phyloP scores from a whole-genome alignment of 1,140 invertebrate species.

The Potamilus streckersoni region DNA sequence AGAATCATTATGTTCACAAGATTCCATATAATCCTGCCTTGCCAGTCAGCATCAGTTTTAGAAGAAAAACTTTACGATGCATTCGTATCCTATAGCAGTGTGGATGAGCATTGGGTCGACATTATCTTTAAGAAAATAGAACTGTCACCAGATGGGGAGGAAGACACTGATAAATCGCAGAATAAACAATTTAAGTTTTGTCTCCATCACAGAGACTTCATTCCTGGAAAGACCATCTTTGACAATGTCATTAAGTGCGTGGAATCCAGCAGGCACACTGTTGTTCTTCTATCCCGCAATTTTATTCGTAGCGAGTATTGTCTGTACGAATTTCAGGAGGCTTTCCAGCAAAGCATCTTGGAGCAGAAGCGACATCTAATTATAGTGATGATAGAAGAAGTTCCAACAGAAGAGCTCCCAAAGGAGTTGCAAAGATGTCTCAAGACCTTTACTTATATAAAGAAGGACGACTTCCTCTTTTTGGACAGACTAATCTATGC shows the following conservation, averaged over 20 bases:
- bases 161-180: background rate
- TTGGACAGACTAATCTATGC: constrained; percentile 48
- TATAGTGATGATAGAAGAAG: constrained; percentile 52
- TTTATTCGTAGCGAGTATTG: constrained; percentile 76
- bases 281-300: constrained; percentile 92
- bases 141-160: constrained; percentile 4
- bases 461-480: constrained; percentile 49
- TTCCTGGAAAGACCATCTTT: constrained; percentile 71
- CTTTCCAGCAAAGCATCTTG: constrained; percentile 59
- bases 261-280: constrained; percentile 88
- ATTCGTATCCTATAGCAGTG: constrained; percentile 45
- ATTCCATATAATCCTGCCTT: constrained; percentile 53
- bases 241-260: constrained; percentile 93
- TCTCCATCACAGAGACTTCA: constrained; percentile 59
- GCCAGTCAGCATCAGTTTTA: constrained; percentile 33
- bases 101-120: constrained; percentile 40
- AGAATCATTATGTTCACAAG: constrained; percentile 54
- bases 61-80: constrained; percentile 52
- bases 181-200: constrained; percentile 46
- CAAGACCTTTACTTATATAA: constrained; percentile 90
- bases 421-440: constrained; percentile 91
- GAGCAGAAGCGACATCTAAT: constrained; percentile 55
- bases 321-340: constrained; percentile 81
- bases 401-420: constrained; percentile 78
- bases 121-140: constrained; percentile 43